Base-by-base conservation (phyloP, 2,113 vertebrate genomes). In the Tragelaphus scriptus region DNA sequence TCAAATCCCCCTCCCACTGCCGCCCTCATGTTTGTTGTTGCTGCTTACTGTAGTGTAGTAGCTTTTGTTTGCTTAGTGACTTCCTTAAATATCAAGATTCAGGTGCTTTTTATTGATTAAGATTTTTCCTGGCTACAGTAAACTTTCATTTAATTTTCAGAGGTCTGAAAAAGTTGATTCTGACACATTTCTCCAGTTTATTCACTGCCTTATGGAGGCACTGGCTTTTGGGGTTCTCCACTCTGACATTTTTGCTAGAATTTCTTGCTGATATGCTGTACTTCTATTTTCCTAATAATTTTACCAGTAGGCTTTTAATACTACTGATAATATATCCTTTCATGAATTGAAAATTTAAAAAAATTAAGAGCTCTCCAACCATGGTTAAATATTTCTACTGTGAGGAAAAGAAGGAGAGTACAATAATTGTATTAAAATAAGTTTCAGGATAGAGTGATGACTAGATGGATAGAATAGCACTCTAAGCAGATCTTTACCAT, bases 221-320 rank as follows among this genome's bases (percentile, higher is more conserved):
- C 26, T 88, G 53, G 11, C 47, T 71, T 89, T 93, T 94, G 51
- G 51, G 49, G 36, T 90, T 85, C 61, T 51, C 84, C 68, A 36
- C 7, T 81, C 2, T 30, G 63, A 30, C 28, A 36, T 93, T 80
- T 95, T 95, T 49, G 11, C 40, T 93, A 55, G 85, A 7, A 80
- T 85, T 16, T 81, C 25, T 94, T 19, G 23, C 49, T 94, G 94
- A 82, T 94, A 81, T 25, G 2, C 47, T 81, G 59, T 79, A 44
- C 36, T 82, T 95, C 92, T 75, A 75, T 82, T 91, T 81, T 95
- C 32, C 87, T 95, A 80, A 81, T 92, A 61, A 25, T 61, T 85
- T 90, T 85, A 61, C 36, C 44, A 93, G n/a, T 28, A 88, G 58
- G 36, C 51, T 94, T 91, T 75, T 75, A 71, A 25, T 96, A 58